These are phyloP conservation scores for Allobates femoralis DNA, from an alignment of 2,797 vertebrate species.

Conservation along the genomic window DNA sequence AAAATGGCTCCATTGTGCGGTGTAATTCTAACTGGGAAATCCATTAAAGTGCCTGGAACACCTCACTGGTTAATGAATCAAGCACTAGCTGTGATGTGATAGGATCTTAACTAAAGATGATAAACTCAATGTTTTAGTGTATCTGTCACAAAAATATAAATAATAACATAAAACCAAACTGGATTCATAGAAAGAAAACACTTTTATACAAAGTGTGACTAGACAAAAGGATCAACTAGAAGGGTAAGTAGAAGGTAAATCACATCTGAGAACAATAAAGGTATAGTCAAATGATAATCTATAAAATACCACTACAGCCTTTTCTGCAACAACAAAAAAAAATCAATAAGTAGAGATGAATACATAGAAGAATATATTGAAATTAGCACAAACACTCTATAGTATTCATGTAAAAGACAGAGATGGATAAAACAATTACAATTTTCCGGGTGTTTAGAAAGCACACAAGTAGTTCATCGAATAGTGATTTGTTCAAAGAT, in stretches of 20 bases:
- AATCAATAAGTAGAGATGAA: conserved; percentile 40
- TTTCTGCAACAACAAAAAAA: neutral
- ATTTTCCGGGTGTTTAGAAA: conserved; percentile 1
- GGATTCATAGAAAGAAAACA: neutral
- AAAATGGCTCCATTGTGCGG: conserved; percentile 27
- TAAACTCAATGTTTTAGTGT: conserved; percentile 25
- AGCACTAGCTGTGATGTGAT: neutral
- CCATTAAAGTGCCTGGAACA: conserved; percentile 15
- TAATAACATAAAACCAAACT: neutral
- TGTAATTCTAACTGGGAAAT: conserved; percentile 23
- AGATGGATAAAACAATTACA: conserved; percentile 27
- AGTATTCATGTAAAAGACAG: neutral
- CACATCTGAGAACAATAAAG: conserved; percentile 11
- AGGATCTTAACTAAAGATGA: conserved; percentile 18
- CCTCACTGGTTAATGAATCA: conserved; percentile 39
- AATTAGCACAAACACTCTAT: conserved; percentile 12
- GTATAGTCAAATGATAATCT: neutral
- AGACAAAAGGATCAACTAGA: neutral
- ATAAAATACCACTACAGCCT: conserved; percentile 3
- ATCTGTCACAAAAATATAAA: conserved; percentile 37
- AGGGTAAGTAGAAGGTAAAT: neutral
- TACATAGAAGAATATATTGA: conserved; percentile 8
- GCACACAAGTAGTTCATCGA: neutral
- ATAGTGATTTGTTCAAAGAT: neutral
- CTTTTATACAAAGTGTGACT: neutral